Evolutionary conservation across 2,888 invertebrate species (phyloP).

Genomic region (Hyppa rectilinea): DNA sequence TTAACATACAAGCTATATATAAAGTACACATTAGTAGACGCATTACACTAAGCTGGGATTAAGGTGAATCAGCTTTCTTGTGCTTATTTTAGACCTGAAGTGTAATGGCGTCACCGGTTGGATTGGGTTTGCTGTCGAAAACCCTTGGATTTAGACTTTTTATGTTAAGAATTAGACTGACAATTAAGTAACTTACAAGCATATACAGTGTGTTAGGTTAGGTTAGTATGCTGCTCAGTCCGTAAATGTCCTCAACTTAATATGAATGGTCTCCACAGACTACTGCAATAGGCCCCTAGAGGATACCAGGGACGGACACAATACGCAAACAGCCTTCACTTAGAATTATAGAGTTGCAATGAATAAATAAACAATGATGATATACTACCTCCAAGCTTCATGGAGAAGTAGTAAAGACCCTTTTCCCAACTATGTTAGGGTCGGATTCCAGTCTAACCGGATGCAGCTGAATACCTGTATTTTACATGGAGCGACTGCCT

Average conservation of each 20-base stretch:
- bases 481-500: no score
- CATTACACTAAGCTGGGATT: conserved; percentile 42
- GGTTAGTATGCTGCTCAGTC: neutral
- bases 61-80: conserved; percentile 52
- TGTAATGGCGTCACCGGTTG: conserved; percentile 16
- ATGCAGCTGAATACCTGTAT: no score
- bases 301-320: conserved; percentile 13
- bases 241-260: conserved; percentile 26
- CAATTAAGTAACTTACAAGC: no score
- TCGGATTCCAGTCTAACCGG: no score
- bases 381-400: neutral
- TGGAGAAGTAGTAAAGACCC: neutral
- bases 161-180: neutral
- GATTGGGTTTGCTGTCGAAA: conserved; percentile 25
- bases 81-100: conserved; percentile 49
- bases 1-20: conserved; percentile 65
- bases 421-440: no score
- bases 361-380: neutral
- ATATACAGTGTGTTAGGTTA: no score
- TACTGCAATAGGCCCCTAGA: conserved; percentile 25
- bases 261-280: conserved; percentile 31
- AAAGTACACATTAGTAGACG: conserved; percentile 33
- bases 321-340: conserved; percentile 28
- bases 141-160: neutral
- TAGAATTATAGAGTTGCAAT: conserved; percentile 31